phyloP scores from a whole-genome alignment of 2,888 invertebrate species.

The Ptilodon capucinus region DNA sequence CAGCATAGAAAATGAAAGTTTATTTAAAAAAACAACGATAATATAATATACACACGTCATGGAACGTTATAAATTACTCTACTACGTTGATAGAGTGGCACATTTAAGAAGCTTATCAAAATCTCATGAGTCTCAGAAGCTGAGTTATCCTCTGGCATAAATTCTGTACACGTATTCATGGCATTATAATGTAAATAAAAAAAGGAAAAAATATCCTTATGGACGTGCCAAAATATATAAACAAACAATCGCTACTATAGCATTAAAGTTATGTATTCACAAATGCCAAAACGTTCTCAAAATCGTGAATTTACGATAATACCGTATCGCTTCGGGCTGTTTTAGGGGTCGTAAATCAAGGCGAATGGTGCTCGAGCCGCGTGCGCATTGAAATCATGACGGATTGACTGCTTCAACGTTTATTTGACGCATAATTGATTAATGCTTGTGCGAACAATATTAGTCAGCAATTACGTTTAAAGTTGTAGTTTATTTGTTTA shows the following conservation, averaged over 20 bases:
- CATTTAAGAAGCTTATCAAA: too few species aligned
- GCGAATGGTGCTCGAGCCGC: background rate
- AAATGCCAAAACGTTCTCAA: background rate
- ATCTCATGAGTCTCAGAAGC: too few species aligned
- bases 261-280: background rate
- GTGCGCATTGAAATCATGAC: background rate
- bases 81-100: too few species aligned
- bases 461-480: too few species aligned
- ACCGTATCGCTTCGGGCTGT: background rate
- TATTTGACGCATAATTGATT: background rate
- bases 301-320: background rate
- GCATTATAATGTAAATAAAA: too few species aligned
- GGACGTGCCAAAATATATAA: too few species aligned
- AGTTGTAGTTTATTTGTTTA: too few species aligned
- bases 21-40: background rate
- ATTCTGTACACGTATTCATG: too few species aligned
- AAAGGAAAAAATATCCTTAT: too few species aligned
- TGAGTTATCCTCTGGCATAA: too few species aligned
- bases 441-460: background rate
- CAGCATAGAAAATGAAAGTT: background rate
- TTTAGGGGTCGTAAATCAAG: background rate
- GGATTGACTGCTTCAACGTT: background rate
- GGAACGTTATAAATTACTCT: too few species aligned
- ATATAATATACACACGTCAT: too few species aligned
- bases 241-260: background rate